Evolutionary conservation across 2,888 invertebrate species (phyloP).

Genomic region (Parelbella ahira): DNA sequence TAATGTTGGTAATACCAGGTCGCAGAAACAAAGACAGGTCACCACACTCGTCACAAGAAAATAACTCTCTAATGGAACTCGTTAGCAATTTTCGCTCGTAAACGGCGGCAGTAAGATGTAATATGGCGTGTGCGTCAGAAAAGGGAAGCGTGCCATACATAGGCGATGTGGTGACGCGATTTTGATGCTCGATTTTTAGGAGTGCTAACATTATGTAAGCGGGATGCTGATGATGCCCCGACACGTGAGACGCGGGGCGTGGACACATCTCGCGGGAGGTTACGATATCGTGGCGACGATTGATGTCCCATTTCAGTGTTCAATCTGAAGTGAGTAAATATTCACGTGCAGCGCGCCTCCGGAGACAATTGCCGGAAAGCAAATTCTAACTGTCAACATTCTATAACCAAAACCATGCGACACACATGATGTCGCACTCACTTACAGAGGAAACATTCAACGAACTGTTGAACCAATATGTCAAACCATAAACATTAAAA

Average conservation of each 20-base stretch:
- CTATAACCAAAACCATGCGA: too few species aligned
- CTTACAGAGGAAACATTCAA: too few species aligned
- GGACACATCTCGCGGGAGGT: not conserved
- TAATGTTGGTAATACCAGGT: constrained; percentile 4
- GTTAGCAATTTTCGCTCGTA: not conserved
- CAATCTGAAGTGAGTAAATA: too few species aligned
- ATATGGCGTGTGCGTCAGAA: too few species aligned
- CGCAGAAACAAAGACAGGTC: constrained; percentile 6
- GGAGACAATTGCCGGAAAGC: too few species aligned
- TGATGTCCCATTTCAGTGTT: too few species aligned
- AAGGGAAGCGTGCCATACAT: not conserved
- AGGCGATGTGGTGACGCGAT: not conserved
- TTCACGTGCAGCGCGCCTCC: too few species aligned
- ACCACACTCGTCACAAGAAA: not conserved
- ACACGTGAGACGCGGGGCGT: not conserved
- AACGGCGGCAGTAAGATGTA: not conserved
- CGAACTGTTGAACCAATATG: too few species aligned
- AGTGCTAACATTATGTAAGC: constrained; percentile 10
- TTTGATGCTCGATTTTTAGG: constrained; percentile 1
- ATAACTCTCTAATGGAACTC: not conserved
- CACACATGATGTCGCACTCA: too few species aligned
- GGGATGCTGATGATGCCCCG: constrained; percentile 1
- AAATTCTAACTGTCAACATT: too few species aligned
- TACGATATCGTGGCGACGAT: too few species aligned
- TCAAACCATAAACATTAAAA: too few species aligned